Base-by-base conservation (phyloP, 2,888 invertebrate genomes). In the Ceraclea dissimilis region DNA sequence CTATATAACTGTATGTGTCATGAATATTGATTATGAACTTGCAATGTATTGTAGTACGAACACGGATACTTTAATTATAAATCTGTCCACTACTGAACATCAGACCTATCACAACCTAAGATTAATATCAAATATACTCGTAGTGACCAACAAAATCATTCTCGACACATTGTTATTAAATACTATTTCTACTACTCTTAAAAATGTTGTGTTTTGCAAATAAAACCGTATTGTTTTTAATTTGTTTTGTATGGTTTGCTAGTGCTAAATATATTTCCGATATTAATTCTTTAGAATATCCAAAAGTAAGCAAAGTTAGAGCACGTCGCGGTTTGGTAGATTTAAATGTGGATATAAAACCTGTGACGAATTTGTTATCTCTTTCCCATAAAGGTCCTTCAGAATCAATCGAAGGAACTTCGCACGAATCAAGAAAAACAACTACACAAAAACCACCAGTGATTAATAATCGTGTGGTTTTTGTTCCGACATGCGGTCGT, bases 401-500 rank as follows among this genome's bases (percentile, higher is more conserved):
- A 8, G 39, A 5, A 4, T 13, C 39, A 13, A 13, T 13, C 4
- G 39, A 13, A 13, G 2, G 13, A 8, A 4, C 4, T 16, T n/a
- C 13, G 2, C n/a, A 8, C 20, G 47, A 34, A 17, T 1, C 52
- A 6, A 39, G 26, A 31, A 18, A 18, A 8, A 26, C 56, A 2
- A 43, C 33, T 33, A 22, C 21, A 2, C 17, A 34, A 19, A 34
- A 43, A 44, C 49, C 33, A 17, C 16, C 50, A 18, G 19, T 16
- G 4, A 34, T 52, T 22, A 10, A 17, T 18, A 39, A 43, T n/a
- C 21, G 34, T 17, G 4, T 43, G 8, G 16, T 20, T 13, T 34
- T n/a, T 51, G 13, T 18, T 10, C 44, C 56, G 2, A 59, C 63
- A 0, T 73, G 73, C 58, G 73, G 73, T 1, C 64, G 66, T 58